Base-by-base conservation (phyloP, 2,113 vertebrate genomes). In the Heteronetta atricapilla region DNA sequence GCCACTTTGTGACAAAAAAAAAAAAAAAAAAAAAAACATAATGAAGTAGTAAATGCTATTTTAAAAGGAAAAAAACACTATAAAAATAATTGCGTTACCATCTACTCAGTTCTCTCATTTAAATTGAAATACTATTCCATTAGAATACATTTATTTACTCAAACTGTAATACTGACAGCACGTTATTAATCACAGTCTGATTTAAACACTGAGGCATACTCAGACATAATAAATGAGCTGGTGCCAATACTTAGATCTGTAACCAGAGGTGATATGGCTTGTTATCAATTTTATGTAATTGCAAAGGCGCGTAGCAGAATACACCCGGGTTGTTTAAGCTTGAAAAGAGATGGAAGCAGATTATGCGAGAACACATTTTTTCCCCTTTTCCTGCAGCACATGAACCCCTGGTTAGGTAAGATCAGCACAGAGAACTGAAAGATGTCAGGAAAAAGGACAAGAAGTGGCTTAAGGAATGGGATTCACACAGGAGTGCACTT, bases 181-280 rank as follows among this genome's bases (percentile, higher is more conserved):
- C 11, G 19, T 94, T 80, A 63, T 40, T 34, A 82, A 76, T 64
- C 74, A 66, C 10, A 94, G 63, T 62, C 46, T 67, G 46, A 83
- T 63, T 56, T 31, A 82, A 84, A 60, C n/a, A 67, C 33, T 46
- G 46, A 85, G 23, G 67, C 13, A 14, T 48, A 88, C 23, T 81
- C 62, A 73, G 40, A 88, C n/a, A 76, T 46, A 82, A 70, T n/a
- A 84, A 85, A 50, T 42, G 0, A 82, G 64, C 0, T 29, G 2
- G 84, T 58, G 50, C 11, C 34, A 95, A 56, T 81, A 86, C 90
- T 86, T 48, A 73, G 52, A 86, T 90, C 48, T 64, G 60, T 64
- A 64, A 63, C 15, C 29, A 68, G 60, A 88, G 60, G 76, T 75
- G 44, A 87, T 56, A 50, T 40, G 59, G 50, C 83, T 84, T 36